Evolutionary conservation across 1,140 invertebrate genomes (phyloP).

Genomic region (Zaprionus taronus): DNA sequence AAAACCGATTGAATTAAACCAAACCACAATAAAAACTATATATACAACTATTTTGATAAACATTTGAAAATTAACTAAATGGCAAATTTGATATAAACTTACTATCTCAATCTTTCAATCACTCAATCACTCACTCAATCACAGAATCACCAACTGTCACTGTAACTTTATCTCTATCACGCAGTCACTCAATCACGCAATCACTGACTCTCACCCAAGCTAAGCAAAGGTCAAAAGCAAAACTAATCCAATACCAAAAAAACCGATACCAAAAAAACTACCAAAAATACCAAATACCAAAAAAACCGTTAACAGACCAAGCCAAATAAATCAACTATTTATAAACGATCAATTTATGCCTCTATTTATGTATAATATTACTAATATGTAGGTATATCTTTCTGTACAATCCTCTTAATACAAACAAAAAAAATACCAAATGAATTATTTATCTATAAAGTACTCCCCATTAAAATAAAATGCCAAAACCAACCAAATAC

Average conservation of each 20-base stretch:
- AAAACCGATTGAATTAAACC: slow-evolving; percentile 30
- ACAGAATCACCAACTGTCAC: slow-evolving; percentile 47
- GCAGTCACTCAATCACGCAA: slow-evolving; percentile 43
- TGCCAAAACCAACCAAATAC: slow-evolving; percentile 23
- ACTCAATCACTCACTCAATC: slow-evolving; percentile 50
- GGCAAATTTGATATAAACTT: slow-evolving; percentile 39
- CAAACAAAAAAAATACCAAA: slow-evolving; percentile 16
- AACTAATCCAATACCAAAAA: slow-evolving; percentile 35
- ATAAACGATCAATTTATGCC: slow-evolving; percentile 37
- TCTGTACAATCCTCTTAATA: slow-evolving; percentile 15
- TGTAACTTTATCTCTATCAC: slow-evolving; percentile 38
- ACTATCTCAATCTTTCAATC: slow-evolving; percentile 32
- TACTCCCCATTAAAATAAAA: slow-evolving; percentile 15
- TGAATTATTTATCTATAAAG: slow-evolving; percentile 10
- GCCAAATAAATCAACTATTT: slow-evolving; percentile 42
- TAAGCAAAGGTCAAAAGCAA: slow-evolving; percentile 36
- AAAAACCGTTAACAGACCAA: slow-evolving; percentile 40
- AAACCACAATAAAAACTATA: slow-evolving; percentile 31
- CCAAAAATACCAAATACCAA: slow-evolving; percentile 28
- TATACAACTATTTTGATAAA: slow-evolving; percentile 41
- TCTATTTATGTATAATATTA: slow-evolving; percentile 30
- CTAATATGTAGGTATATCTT: slow-evolving; percentile 32
- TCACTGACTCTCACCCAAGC: slow-evolving; percentile 47
- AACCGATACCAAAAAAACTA: slow-evolving; percentile 26
- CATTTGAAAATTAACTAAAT: slow-evolving; percentile 34